phyloP scores from a whole-genome alignment of 2,888 invertebrate species.

The Trypoxylon attenuatum region DNA sequence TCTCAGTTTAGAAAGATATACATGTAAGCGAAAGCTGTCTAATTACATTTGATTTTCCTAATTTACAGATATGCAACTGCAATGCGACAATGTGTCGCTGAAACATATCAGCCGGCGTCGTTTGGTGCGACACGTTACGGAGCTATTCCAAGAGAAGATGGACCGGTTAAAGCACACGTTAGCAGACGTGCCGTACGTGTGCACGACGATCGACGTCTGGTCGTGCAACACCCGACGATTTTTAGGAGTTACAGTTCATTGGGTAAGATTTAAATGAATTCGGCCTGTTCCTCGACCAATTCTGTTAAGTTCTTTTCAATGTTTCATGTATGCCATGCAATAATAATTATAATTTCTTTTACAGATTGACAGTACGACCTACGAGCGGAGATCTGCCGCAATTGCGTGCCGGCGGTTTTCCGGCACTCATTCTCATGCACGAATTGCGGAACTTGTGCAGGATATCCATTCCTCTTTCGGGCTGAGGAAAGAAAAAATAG shows the following conservation, averaged over 20 bases:
- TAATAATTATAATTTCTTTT: neutral
- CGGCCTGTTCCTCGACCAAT: neutral
- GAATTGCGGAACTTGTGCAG: slow-evolving; percentile 4
- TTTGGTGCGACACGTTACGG: neutral
- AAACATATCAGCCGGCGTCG: neutral
- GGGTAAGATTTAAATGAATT: slow-evolving; percentile 21
- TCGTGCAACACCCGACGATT: slow-evolving; percentile 20
- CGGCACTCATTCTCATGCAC: slow-evolving; percentile 14
- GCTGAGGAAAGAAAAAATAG: neutral
- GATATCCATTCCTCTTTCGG: slow-evolving; percentile 8
- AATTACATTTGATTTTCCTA: neutral
- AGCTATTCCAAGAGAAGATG: neutral
- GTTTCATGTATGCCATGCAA: neutral
- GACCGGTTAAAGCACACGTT: neutral
- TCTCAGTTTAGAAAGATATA: neutral
- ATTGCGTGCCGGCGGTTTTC: slow-evolving; percentile 19
- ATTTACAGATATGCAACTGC: neutral
- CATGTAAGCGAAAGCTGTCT: neutral
- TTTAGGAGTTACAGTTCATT: slow-evolving; percentile 30
- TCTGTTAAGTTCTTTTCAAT: neutral
- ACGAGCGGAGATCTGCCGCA: slow-evolving; percentile 22
- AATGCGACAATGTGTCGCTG: neutral
- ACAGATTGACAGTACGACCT: slow-evolving; percentile 10
- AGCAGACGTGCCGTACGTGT: slow-evolving; percentile 13
- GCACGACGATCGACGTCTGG: slow-evolving; percentile 34